Percentiles rank a stretch among this genome's conserved stretches.
These are phyloP conservation scores for Corythornis madagascariensis DNA, from an alignment of 2,113 vertebrate species.

Conservation along the genomic window DNA sequence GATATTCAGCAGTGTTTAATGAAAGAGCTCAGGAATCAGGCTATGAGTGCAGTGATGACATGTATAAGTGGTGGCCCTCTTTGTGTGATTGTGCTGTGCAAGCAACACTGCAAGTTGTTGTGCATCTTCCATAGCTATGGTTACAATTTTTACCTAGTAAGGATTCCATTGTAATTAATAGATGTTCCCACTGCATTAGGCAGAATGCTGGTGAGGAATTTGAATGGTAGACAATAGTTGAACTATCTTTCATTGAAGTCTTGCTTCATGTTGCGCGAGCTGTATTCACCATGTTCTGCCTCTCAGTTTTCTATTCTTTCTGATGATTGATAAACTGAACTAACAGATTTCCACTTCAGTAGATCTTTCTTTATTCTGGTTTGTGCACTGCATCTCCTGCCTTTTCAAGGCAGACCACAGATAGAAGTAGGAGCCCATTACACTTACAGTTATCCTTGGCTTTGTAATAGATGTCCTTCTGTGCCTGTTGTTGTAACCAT, in stretches of 20 bases:
- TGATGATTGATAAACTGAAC: not conserved
- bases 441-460: not conserved
- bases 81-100: not conserved
- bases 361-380: not conserved
- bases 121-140: constrained; percentile 32
- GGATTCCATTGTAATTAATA: constrained; percentile 43
- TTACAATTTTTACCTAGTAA: constrained; percentile 53
- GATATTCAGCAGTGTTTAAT: constrained; percentile 22
- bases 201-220: constrained; percentile 44
- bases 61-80: not conserved
- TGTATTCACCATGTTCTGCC: not conserved
- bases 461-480: not conserved
- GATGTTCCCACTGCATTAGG: constrained; percentile 14
- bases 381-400: not conserved
- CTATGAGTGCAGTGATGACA: not conserved
- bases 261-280: not conserved
- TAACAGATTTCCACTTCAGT: not conserved
- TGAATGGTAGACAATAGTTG: constrained; percentile 9
- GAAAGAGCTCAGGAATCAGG: constrained; percentile 32
- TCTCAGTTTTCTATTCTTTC: not conserved
- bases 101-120: not conserved
- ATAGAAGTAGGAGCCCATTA: not conserved
- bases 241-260: not conserved
- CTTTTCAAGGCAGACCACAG: not conserved
- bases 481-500: not conserved